phyloP scores from a whole-genome alignment of 2,888 invertebrate genomes.

The Drosophila falleni region DNA sequence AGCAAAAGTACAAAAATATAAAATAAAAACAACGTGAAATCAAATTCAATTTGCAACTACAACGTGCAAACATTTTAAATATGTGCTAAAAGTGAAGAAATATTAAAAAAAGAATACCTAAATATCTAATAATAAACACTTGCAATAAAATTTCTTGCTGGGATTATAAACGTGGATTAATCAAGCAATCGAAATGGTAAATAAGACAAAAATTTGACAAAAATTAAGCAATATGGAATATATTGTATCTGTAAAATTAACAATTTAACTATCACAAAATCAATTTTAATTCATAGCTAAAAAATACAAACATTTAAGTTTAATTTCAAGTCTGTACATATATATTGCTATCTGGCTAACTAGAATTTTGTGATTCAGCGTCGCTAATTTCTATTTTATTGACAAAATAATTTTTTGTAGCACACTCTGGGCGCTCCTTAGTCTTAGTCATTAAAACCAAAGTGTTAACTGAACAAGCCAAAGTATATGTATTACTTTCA shows the following conservation, averaged over 20 bases:
- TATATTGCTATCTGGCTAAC: constrained; percentile 15
- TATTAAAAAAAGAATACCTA: constrained; percentile 17
- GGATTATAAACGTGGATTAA: constrained; percentile 55
- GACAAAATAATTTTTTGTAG: constrained; percentile 53
- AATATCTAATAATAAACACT: constrained; percentile 44
- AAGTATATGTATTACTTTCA: constrained; percentile 34
- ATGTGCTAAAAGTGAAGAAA: constrained; percentile 60
- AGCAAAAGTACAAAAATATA: constrained; percentile 21
- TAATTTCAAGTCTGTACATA: constrained; percentile 14
- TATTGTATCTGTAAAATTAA: no score
- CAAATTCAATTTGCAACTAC: constrained; percentile 39
- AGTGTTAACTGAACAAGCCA: constrained; percentile 65
- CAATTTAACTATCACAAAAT: no score
- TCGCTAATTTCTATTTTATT: constrained; percentile 79
- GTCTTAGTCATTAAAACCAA: constrained; percentile 78
- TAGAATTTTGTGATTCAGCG: constrained; percentile 75
- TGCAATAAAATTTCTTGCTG: constrained; percentile 31
- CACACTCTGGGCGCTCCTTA: constrained; percentile 72
- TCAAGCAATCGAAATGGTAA: constrained; percentile 76
- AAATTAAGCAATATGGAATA: constrained; percentile 5
- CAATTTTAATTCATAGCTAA: no score
- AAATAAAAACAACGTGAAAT: constrained; percentile 25
- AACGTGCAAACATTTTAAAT: constrained; percentile 64
- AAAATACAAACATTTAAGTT: background rate
- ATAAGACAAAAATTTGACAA: constrained; percentile 36